Conservation (phyloP, 2,113 vertebrate genomes). For the Hemibagrus wyckioides region DNA sequence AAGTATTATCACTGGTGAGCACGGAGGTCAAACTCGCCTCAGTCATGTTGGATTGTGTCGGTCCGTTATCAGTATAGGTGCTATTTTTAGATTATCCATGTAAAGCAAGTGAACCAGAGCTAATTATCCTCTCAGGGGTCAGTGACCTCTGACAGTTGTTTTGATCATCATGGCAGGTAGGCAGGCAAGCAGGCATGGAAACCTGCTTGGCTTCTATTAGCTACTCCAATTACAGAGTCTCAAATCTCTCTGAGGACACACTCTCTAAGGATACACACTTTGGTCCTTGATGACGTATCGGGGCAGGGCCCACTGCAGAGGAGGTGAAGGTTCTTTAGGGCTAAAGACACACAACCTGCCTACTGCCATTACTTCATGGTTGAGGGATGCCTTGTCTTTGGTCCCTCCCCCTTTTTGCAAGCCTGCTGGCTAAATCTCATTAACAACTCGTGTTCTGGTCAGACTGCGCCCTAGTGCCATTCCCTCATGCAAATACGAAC, state of each 20-base stretch:
- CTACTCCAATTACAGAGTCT: constrained; percentile 18
- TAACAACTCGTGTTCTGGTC: neutral
- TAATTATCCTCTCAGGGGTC: neutral
- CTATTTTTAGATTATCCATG: neutral
- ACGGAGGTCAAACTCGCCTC: neutral
- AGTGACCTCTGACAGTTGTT: constrained; percentile 17
- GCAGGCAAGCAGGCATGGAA: neutral
- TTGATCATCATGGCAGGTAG: neutral
- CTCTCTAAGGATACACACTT: neutral
- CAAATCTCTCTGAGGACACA: constrained; percentile 2
- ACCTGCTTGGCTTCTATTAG: neutral
- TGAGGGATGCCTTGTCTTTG: constrained; percentile 2
- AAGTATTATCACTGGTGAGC: constrained; percentile 76
- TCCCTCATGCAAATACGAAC: constrained; percentile 18
- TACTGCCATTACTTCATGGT: neutral
- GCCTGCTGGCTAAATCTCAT: constrained; percentile 2
- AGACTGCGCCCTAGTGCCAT: neutral
- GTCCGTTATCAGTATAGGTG: neutral
- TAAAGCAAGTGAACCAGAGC: neutral
- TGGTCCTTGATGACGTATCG: neutral
- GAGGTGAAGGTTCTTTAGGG: neutral
- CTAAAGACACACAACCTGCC: neutral
- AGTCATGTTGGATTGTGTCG: neutral
- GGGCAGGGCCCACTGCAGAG: neutral
- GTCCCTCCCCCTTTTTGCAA: neutral